phyloP scores from a whole-genome alignment of 1,140 invertebrate species.

The Brachystomella parvula region DNA sequence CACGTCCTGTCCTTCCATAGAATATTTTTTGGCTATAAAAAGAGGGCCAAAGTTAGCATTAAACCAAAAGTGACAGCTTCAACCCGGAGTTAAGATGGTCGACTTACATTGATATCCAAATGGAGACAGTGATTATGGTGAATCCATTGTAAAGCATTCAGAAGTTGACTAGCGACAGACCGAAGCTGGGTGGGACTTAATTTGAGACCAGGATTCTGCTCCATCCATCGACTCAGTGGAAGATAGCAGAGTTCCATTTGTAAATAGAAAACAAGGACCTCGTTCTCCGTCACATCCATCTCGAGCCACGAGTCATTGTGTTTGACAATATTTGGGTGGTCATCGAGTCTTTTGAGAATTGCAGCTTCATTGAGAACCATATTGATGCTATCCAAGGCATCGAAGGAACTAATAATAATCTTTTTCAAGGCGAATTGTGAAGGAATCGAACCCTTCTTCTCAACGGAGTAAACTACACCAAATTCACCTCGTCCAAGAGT shows the following conservation, averaged over 20 bases:
- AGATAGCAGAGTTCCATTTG: slow-evolving; percentile 29
- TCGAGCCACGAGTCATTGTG: slow-evolving; percentile 34
- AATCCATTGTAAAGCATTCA: slow-evolving; percentile 25
- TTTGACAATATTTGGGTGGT: slow-evolving; percentile 26
- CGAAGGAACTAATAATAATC: slow-evolving; percentile 19
- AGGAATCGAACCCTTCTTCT: not conserved
- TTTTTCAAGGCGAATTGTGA: slow-evolving; percentile 28
- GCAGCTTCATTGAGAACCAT: slow-evolving; percentile 31
- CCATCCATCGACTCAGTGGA: slow-evolving; percentile 26
- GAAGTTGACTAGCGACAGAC: slow-evolving; percentile 14
- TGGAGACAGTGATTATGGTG: slow-evolving; percentile 28
- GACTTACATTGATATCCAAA: slow-evolving; percentile 35
- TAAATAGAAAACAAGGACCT: slow-evolving; percentile 29
- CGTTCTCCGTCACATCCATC: slow-evolving; percentile 18
- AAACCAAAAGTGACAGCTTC: not conserved
- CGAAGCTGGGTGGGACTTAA: not conserved
- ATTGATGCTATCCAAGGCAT: slow-evolving; percentile 22
- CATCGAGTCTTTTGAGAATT: slow-evolving; percentile 21
- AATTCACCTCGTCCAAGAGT: slow-evolving; percentile 25
- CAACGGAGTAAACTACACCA: slow-evolving; percentile 28
- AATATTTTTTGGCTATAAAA: slow-evolving; percentile 31
- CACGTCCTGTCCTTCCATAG: slow-evolving; percentile 21
- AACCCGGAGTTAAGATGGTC: not conserved
- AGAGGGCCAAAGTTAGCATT: not conserved
- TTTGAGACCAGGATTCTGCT: not conserved